Conservation (phyloP, 2,888 invertebrate genomes). For the Acrocyrtus sp. region DNA sequence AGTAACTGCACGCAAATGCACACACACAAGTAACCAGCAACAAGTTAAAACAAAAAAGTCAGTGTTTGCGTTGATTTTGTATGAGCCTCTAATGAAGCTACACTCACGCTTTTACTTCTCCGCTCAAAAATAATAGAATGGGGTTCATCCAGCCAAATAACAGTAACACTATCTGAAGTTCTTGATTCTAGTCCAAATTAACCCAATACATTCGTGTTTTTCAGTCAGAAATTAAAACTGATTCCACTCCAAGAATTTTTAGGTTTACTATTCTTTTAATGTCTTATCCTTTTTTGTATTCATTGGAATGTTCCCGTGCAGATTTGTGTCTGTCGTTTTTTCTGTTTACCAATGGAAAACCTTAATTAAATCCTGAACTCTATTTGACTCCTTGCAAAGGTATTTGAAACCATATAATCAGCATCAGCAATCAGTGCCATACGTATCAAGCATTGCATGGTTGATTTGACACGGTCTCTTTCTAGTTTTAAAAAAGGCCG, state of each 20-base stretch:
- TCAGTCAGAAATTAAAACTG: constrained; percentile 31
- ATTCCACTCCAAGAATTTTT: constrained; percentile 25
- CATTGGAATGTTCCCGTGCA: too few relatives aligned
- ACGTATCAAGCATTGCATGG: neutral
- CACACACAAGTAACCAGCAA: neutral
- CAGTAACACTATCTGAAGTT: constrained; percentile 32
- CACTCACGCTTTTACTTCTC: neutral
- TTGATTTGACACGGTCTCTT: neutral
- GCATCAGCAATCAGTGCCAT: neutral
- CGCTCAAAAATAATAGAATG: neutral
- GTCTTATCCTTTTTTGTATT: constrained; percentile 23
- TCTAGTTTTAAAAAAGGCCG: neutral
- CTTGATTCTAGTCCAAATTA: constrained; percentile 43
- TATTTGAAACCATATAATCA: neutral
- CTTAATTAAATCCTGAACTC: neutral
- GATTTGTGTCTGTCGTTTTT: too few relatives aligned
- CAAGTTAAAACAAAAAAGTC: neutral
- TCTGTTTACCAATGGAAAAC: too few relatives aligned
- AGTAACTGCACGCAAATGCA: too few relatives aligned
- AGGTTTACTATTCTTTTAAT: constrained; percentile 18
- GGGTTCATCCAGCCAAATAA: constrained; percentile 25
- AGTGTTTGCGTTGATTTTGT: neutral
- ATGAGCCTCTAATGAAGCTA: neutral
- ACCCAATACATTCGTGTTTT: constrained; percentile 19
- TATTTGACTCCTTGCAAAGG: too few relatives aligned